phyloP scores from a whole-genome alignment of 2,113 vertebrate species.

The Cnemophilus loriae region DNA sequence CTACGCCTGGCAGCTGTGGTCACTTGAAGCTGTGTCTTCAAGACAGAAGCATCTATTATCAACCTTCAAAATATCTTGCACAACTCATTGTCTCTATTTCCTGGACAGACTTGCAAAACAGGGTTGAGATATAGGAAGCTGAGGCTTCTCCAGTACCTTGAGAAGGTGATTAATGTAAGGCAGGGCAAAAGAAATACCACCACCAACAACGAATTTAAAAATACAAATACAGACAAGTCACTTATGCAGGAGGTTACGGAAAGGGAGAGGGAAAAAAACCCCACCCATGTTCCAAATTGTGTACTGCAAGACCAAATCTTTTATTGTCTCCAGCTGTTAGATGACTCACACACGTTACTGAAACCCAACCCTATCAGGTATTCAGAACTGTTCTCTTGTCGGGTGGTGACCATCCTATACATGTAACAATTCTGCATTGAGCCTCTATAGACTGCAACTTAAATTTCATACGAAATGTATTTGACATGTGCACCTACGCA shows the following conservation, averaged over 20 bases:
- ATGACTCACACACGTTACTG: not conserved
- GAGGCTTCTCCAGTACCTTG: not conserved
- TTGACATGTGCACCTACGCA: not conserved
- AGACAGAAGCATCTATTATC: not conserved
- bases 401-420: not conserved
- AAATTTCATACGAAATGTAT: not conserved
- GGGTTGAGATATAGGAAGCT: rapidly evolving
- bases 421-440: not conserved
- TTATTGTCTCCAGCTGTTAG: not conserved
- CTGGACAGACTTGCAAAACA: not conserved
- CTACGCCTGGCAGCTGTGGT: not conserved
- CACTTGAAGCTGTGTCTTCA: not conserved
- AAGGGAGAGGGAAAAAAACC: not conserved
- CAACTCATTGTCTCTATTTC: not conserved
- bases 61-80: not conserved
- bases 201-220: not conserved
- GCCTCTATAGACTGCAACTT: not conserved
- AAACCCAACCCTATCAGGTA: not conserved
- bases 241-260: not conserved
- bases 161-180: not conserved
- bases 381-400: not conserved
- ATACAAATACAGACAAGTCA: not conserved
- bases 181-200: not conserved
- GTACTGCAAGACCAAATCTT: not conserved
- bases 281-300: not conserved